Base-by-base conservation (phyloP, 2,888 invertebrate species). In the Leptogaster cylindrica region DNA sequence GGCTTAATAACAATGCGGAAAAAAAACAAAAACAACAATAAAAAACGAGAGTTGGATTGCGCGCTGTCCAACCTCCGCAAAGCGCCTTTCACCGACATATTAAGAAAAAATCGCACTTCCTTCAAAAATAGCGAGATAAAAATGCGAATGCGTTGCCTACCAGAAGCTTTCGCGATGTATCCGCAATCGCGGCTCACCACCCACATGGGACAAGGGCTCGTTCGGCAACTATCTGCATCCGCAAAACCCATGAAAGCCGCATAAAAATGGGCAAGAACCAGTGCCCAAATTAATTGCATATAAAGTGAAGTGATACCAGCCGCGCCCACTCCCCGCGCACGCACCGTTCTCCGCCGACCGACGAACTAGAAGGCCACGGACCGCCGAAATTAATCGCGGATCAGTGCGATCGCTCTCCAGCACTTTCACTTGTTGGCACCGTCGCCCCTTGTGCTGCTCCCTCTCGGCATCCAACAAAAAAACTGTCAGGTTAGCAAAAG, bases 351-450 rank as follows among this genome's bases (percentile, higher is more conserved):
- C n/a, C n/a, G n/a, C n/a, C n/a, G n/a, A n/a, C n/a, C n/a, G n/a
- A n/a, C n/a, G n/a, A n/a, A n/a, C n/a, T n/a, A n/a, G n/a, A n/a
- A n/a, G n/a, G n/a, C n/a, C n/a, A n/a, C n/a, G n/a, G 6, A 12
- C 46, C 2, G 18, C 41, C 20, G 46, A 46, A 46, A 46, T 23
- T 23, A n/a, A 10, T 48, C 3, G 48, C 16, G 16, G 27, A 27
- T 61, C 10, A 27, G 18, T 44, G 61, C 27, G 28, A 41, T 61
- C 61, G 7, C 28, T 12, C 2, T 27, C 20, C 7, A 8, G 52
- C 44, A 66, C 66, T 66, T 66, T 66, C 66, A 66, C 66, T 55
- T 55, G n/a, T 44, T 16, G 18, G 44, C 44, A 44, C 44, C n/a
- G 44, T 7, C n/a, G 52, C 25, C n/a, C 51, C 6, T 6, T 8